Evolutionary conservation across 2,888 invertebrate genomes (phyloP).

Genomic region (Yponomeuta evonymella): DNA sequence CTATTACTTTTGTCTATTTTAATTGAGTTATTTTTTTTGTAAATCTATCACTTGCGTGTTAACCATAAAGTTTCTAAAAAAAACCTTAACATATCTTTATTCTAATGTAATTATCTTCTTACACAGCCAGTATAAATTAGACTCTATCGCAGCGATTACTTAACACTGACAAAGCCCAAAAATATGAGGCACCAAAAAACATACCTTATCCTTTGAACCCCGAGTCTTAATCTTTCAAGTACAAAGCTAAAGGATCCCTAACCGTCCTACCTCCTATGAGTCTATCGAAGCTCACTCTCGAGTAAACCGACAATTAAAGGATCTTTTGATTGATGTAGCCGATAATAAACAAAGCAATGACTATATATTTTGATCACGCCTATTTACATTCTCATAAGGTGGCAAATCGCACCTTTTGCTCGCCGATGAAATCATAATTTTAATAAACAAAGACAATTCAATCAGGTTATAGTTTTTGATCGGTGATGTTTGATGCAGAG

Average conservation of each 20-base stretch:
- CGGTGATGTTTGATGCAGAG: slow-evolving; percentile 7
- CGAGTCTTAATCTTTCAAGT: background rate
- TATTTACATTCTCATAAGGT: slow-evolving; percentile 18
- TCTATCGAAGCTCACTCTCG: slow-evolving; percentile 56
- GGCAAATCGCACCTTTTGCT: slow-evolving; percentile 24
- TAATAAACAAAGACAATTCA: slow-evolving; percentile 24
- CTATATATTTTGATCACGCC: background rate
- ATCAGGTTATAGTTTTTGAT: slow-evolving; percentile 25
- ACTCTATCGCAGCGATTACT: too few relatives aligned
- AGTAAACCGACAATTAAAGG: slow-evolving; percentile 51
- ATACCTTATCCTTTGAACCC: too few relatives aligned
- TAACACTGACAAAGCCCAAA: too few relatives aligned
- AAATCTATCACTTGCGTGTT: background rate
- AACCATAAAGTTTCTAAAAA: background rate
- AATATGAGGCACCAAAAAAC: too few relatives aligned
- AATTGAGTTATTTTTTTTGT: background rate
- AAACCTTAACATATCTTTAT: too few relatives aligned
- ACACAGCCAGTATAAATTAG: too few relatives aligned
- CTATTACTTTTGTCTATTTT: background rate
- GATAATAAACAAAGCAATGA: slow-evolving; percentile 33
- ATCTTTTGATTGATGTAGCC: slow-evolving; percentile 51
- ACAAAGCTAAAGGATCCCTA: background rate
- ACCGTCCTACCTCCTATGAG: slow-evolving; percentile 20
- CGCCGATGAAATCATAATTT: slow-evolving; percentile 32
- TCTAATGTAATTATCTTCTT: too few relatives aligned